Evolutionary conservation across 1,140 invertebrate species (phyloP), one percentile per base, ranked within the genome.

Genomic region (Drosophila novamexicana): DNA sequence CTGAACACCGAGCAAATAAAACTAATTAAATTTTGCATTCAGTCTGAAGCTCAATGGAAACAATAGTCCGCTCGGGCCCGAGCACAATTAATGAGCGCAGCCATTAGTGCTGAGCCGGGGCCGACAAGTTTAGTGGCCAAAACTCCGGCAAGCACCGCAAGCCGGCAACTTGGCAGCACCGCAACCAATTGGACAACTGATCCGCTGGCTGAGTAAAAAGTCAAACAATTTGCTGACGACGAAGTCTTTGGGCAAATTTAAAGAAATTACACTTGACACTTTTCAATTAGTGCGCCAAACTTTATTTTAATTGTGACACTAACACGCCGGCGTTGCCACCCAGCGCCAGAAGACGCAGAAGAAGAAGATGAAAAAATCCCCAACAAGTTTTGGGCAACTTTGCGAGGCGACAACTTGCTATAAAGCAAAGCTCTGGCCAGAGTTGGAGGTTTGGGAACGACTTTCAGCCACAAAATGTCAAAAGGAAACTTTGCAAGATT

Each of bases 251-350:
- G 53, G 42, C 45, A 63, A 81, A 70, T 89, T 84, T 89, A 84
- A 81, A 81, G 84, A 76, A 84, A 89, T 78, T 84, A 84, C 65
- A 89, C 85, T 84, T 89, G 84, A 89, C 84, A 81, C 85, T 89
- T 89, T 89, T 89, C 84, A 89, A 89, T 90, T 89, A 89, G 84
- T 84, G 64, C 49, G 50, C 34, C 57, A 89, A 89, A 89, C 74
- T 89, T 89, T 84, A 75, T 84, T 89, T 89, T 89, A 89, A 89
- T 89, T 89, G 84, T 89, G 84, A 89, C 84, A 89, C 80, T 89
- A 89, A 89, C 84, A 89, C 81, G 80, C 77, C 76, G 77, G 63
- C 65, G 45, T 45, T 75, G 74, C 63, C 54, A 75, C 36, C 61
- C 47, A 54, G 36, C 29, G 34, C 49, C 56, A 74, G 71, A 77